Evolutionary conservation across 2,888 invertebrate species (phyloP).

Genomic region (Abrostola triplasia): DNA sequence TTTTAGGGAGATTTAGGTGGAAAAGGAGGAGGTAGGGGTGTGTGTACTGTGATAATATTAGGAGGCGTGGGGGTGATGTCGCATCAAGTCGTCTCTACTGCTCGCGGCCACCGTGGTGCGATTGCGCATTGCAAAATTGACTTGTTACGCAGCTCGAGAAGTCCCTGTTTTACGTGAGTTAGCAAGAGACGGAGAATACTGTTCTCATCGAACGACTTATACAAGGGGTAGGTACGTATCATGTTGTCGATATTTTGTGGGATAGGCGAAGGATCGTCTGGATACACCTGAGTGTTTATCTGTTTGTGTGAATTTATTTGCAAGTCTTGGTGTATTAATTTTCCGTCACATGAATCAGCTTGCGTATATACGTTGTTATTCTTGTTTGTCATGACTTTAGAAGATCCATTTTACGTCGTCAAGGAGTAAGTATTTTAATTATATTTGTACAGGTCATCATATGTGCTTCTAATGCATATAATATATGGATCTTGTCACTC

Average conservation of each 20-base stretch:
- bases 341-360: constrained; percentile 75
- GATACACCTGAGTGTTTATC: constrained; percentile 64
- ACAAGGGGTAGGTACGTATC: constrained; percentile 73
- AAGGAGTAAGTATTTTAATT: constrained; percentile 95
- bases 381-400: constrained; percentile 97
- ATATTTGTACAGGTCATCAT: constrained; percentile 20
- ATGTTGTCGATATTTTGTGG: constrained; percentile 84
- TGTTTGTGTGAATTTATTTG: constrained; percentile 56
- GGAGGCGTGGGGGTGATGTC: constrained; percentile 58
- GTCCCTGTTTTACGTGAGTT: constrained; percentile 66
- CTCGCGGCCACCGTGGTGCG: constrained; percentile 61
- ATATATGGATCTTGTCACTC: not conserved
- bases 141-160: constrained; percentile 64
- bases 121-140: constrained; percentile 74
- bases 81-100: constrained; percentile 51
- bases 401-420: constrained; percentile 99
- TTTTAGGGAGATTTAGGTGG: constrained; percentile 48
- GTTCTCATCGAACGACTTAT: constrained; percentile 74
- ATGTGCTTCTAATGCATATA: too few relatives aligned
- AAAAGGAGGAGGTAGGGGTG: constrained; percentile 49
- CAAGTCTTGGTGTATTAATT: constrained; percentile 48
- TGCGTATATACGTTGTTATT: constrained; percentile 65
- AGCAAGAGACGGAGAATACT: constrained; percentile 80
- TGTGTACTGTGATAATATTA: constrained; percentile 44
- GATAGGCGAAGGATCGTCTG: constrained; percentile 76